Evolutionary conservation across 2,113 vertebrate genomes (phyloP).

Genomic region (Aix galericulata): DNA sequence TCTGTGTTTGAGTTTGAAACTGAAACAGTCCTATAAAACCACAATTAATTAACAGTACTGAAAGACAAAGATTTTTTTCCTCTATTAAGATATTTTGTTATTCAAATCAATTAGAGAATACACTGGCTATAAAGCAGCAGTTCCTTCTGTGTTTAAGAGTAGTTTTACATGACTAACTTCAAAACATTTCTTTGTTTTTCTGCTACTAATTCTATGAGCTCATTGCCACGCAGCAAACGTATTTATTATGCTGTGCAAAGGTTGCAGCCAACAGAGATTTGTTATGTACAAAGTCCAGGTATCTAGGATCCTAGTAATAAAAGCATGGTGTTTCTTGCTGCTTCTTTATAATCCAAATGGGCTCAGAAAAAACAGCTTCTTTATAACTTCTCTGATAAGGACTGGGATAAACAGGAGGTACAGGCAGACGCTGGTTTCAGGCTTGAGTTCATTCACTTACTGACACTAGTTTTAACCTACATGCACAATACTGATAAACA

Average conservation of each 20-base stretch:
- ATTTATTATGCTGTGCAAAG: constrained; percentile 80
- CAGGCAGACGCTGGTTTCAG: neutral
- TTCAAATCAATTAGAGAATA: neutral
- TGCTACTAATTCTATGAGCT: constrained; percentile 58
- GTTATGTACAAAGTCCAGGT: constrained; percentile 73
- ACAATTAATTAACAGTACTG: neutral
- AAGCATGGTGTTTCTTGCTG: constrained; percentile 42
- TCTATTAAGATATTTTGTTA: neutral
- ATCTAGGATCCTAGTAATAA: constrained; percentile 62
- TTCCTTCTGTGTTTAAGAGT: neutral
- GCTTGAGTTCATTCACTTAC: neutral
- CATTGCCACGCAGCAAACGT: constrained; percentile 67
- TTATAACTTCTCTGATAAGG: constrained; percentile 68
- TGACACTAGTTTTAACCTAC: constrained; percentile 58
- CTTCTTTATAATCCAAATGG: constrained; percentile 37
- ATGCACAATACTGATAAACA: constrained; percentile 60
- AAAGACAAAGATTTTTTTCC: neutral
- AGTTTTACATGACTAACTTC: constrained; percentile 56
- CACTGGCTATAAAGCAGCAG: neutral
- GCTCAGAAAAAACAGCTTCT: constrained; percentile 42
- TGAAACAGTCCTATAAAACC: neutral
- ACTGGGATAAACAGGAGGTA: constrained; percentile 40
- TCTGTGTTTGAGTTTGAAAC: neutral
- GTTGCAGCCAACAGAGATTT: constrained; percentile 74
- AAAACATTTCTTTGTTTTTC: constrained; percentile 69